phyloP scores from a whole-genome alignment of 2,797 vertebrate species.

The Fistularia tabacaria region DNA sequence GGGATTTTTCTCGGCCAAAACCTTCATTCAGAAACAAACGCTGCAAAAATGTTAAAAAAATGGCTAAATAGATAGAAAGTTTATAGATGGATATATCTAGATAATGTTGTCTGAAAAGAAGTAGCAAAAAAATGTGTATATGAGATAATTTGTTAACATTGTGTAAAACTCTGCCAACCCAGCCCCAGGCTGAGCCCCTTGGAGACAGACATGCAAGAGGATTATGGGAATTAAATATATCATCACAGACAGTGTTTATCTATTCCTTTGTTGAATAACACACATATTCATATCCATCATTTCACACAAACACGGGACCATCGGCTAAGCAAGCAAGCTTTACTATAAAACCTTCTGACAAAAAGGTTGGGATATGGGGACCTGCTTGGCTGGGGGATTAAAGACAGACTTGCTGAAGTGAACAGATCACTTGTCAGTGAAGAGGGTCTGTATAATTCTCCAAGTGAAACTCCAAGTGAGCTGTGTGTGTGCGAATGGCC shows the following conservation, averaged over 20 bases:
- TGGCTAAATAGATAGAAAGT: no score
- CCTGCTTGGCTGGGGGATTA: slow-evolving; percentile 33
- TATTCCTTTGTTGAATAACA: slow-evolving; percentile 52
- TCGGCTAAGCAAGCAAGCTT: slow-evolving; percentile 42
- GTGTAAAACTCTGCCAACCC: neutral
- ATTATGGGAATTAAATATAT: slow-evolving; percentile 41
- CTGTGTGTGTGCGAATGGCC: slow-evolving; percentile 59
- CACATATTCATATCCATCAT: slow-evolving; percentile 56
- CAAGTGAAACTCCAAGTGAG: slow-evolving; percentile 46
- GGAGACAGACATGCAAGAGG: slow-evolving; percentile 34
- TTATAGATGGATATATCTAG: no score
- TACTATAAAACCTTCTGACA: slow-evolving; percentile 50
- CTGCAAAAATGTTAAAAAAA: no score
- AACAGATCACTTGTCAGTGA: slow-evolving; percentile 41
- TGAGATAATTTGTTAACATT: neutral
- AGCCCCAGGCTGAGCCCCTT: slow-evolving; percentile 8
- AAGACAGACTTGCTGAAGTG: slow-evolving; percentile 46
- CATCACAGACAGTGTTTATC: slow-evolving; percentile 39
- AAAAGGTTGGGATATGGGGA: slow-evolving; percentile 30
- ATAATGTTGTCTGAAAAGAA: neutral
- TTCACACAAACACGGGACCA: slow-evolving; percentile 51
- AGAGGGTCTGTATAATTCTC: slow-evolving; percentile 52
- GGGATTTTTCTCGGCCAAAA: no score
- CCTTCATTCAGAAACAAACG: no score
- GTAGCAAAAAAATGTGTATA: neutral